A percentile compares a stretch with the other conserved stretches of the same genome.
phyloP scores from a whole-genome alignment of 2,797 vertebrate genomes.

The Hypotaenidia okinawae region DNA sequence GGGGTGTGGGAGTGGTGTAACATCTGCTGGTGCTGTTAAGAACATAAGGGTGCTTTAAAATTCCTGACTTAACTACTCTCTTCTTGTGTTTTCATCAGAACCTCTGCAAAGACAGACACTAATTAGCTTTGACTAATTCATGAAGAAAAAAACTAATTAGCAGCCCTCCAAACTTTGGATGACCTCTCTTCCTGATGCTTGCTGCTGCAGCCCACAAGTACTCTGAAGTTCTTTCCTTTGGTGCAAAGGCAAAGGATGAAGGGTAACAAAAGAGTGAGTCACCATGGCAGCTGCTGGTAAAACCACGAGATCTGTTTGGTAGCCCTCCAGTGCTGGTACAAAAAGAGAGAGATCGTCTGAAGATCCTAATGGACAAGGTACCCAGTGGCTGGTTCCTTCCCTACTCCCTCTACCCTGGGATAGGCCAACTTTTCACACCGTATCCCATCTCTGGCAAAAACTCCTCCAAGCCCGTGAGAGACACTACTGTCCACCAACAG shows the following conservation, averaged over 20 bases:
- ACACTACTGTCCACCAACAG: not conserved
- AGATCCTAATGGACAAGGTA: not conserved
- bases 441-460: not conserved
- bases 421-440: not conserved
- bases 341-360: not conserved
- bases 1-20: not conserved
- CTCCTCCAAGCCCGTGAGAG: not conserved
- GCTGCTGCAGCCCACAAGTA: not conserved
- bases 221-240: not conserved
- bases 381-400: not conserved
- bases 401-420: not conserved
- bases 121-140: conserved; percentile 68
- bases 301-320: not conserved
- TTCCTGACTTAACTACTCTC: not conserved
- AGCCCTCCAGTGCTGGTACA: not conserved
- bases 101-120: conserved; percentile 7
- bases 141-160: conserved; percentile 59
- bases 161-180: conserved; percentile 49
- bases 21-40: not conserved
- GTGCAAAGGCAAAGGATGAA: not conserved
- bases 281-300: not conserved
- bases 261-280: not conserved
- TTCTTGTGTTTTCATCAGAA: conserved; percentile 7
- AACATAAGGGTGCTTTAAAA: conserved; percentile 9
- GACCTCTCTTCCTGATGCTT: not conserved